A percentile compares a stretch with the other conserved stretches of the same genome.
phyloP scores from a whole-genome alignment of 2,888 invertebrate genomes.

The Tethea ocularis region DNA sequence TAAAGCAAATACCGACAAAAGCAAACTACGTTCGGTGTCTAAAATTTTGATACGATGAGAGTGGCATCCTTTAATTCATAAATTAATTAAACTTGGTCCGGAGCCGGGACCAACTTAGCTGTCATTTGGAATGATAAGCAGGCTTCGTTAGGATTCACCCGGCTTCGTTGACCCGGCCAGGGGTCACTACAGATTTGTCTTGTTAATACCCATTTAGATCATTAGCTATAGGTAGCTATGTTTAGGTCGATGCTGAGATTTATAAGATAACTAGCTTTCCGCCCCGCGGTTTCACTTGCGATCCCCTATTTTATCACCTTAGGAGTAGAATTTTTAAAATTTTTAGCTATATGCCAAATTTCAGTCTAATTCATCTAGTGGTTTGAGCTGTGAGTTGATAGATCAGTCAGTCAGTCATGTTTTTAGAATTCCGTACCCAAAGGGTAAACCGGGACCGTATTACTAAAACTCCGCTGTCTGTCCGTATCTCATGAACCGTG shows the following conservation, averaged over 20 bases:
- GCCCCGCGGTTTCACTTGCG: too few relatives aligned
- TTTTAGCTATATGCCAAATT: too few relatives aligned
- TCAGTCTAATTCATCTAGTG: too few relatives aligned
- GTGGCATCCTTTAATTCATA: slow-evolving; percentile 68
- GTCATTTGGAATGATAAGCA: slow-evolving; percentile 76
- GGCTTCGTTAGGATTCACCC: slow-evolving; percentile 65
- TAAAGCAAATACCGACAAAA: background rate
- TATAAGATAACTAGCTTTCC: too few relatives aligned
- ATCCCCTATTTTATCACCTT: too few relatives aligned
- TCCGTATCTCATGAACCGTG: too few relatives aligned
- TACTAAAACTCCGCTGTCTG: too few relatives aligned
- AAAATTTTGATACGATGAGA: slow-evolving; percentile 52
- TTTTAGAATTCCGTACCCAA: too few relatives aligned
- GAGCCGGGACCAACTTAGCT: slow-evolving; percentile 54
- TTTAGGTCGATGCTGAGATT: background rate
- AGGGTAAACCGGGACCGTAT: too few relatives aligned
- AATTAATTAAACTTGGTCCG: slow-evolving; percentile 74
- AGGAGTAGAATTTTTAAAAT: too few relatives aligned
- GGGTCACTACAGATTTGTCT: slow-evolving; percentile 71
- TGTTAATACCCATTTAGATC: slow-evolving; percentile 50
- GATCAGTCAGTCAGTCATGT: too few relatives aligned
- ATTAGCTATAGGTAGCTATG: slow-evolving; percentile 19
- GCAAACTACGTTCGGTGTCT: slow-evolving; percentile 7
- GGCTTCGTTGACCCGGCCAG: slow-evolving; percentile 44
- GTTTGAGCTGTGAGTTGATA: too few relatives aligned